Evolutionary conservation across 2,888 invertebrate genomes (phyloP), one percentile per base, ranked within the genome.

Genomic region (Platycnemis pennipes): DNA sequence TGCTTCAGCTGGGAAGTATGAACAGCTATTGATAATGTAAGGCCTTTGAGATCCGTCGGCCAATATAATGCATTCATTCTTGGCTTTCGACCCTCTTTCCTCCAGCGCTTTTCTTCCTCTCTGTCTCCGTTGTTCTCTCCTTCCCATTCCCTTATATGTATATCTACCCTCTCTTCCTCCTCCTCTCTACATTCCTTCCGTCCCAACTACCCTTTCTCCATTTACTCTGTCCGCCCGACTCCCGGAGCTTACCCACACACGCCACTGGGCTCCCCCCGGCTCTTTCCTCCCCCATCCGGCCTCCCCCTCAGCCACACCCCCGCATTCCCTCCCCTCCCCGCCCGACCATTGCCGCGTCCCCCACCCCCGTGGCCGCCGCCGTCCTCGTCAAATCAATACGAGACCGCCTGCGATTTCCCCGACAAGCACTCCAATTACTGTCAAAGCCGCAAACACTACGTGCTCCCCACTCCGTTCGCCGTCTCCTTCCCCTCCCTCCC

Each of bases 221-320:
- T 87, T 31, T 56, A 94, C 94, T 87, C 87, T 94, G 94, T 94
- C 95, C 91, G 94, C 94, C 94, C 86, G 13, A 37, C 44, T 69
- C 26, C 37, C 37, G 5, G 31, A 63, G 7, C 63, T n/a, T 63
- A 26, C 44, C 45, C 44, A 56, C 77, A 94, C 85, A 56, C 42
- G 49, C 94, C 56, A 46, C 37, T 94, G 87, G 94, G 77, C 94
- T 46, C 95, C 95, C 96, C 95, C 95, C 95, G 13, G 19, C 11
- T 49, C 95, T 96, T 95, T 95, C 95, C 95, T 95, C 95, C 95
- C 95, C 95, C 95, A 95, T 95, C 95, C 95, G 95, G 96, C 95
- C 96, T 96, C 96, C 96, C 96, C 96, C 96, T 96, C 96, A 13
- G n/a, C 77, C n/a, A n/a, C n/a, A n/a, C n/a, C n/a, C n/a, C n/a